Evolutionary conservation across 2,113 vertebrate species (phyloP), one percentile per base, ranked within the genome.

Genomic region (Tiliqua scincoides): DNA sequence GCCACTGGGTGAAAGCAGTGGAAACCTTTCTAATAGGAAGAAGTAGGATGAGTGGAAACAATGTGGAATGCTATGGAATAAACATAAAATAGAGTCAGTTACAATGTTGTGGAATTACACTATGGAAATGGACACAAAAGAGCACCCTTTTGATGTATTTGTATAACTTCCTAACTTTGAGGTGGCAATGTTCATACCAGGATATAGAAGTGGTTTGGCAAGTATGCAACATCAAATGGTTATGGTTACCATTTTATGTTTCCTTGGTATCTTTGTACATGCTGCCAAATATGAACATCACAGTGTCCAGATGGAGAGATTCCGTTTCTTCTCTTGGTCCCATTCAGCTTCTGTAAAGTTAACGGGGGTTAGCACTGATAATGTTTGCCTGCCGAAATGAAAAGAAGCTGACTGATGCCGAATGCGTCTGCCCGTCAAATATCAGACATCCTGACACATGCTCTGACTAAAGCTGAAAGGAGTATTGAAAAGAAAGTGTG

Each of bases 151-250:
- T 67, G 40, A 61, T 91, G 71, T 78, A 27, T 77, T 89, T 37
- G 14, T 30, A 79, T 27, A 83, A 84, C 20, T n/a, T 80, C 63
- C 11, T 76, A 85, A 87, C 79, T 67, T 76, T 89, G 30, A 1
- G 0, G 79, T 3, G 83, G 72, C 86, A 88, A 79, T 86, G n/a
- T 68, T 71, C 15, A 0, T 67, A 59, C 8, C 59, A 25, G 63
- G 48, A 52, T 88, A 2, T 10, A n/a, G 74, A 88, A 57, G 79
- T 88, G 67, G n/a, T 61, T 87, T 89, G 88, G 88, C 83, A 92
- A 82, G 73, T 72, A 59, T 0, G 0, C 18, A 21, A 30, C 14
- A 48, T 81, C 87, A 82, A 91, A 82, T 79, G 85, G 57, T 52
- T 80, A 48, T 48, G 37, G 82, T 88, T 81, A 37, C 77, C 62